A percentile compares a stretch with the other conserved stretches of the same genome.
Evolutionary conservation across 2,797 vertebrate species (phyloP).

Genomic region (Percopsis omiscomaycus): DNA sequence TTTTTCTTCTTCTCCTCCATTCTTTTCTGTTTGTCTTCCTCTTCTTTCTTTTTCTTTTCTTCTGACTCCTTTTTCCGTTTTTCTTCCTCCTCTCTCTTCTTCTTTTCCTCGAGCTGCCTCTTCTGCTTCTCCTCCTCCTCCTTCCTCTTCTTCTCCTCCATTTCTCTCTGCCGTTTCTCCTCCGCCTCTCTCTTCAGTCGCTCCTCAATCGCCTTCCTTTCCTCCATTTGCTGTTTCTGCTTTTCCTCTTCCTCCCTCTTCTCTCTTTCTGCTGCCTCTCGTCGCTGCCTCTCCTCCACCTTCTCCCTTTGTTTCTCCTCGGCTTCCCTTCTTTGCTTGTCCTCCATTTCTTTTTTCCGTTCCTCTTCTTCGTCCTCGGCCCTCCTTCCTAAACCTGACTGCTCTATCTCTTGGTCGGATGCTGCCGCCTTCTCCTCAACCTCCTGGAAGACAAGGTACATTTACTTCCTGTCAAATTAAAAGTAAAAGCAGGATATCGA

Average conservation of each 20-base stretch:
- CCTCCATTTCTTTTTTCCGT: constrained; percentile 1
- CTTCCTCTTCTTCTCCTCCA: constrained; percentile 34
- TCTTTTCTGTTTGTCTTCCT: constrained; percentile 14
- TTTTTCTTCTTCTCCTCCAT: constrained; percentile 25
- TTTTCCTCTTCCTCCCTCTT: constrained; percentile 34
- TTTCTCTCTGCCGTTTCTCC: constrained; percentile 29
- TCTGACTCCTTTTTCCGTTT: constrained; percentile 32
- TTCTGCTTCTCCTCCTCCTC: constrained; percentile 36
- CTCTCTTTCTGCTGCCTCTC: constrained; percentile 23
- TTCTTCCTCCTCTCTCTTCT: constrained; percentile 3
- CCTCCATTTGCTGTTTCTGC: constrained; percentile 6
- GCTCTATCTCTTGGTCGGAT: constrained; percentile 35
- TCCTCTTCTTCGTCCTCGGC: constrained; percentile 36
- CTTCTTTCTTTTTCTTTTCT: constrained; percentile 12
- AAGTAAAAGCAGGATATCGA: not conserved
- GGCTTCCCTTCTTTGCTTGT: not conserved
- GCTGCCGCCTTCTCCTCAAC: constrained; percentile 43
- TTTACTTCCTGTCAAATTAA: constrained; percentile 4
- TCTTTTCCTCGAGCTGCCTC: constrained; percentile 25
- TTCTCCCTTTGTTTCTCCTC: constrained; percentile 35
- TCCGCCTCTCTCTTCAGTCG: constrained; percentile 25
- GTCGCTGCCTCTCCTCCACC: constrained; percentile 26
- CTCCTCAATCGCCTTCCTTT: not conserved
- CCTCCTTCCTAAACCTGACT: constrained; percentile 14
- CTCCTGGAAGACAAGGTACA: constrained; percentile 58